These are phyloP conservation scores for Daboia siamensis DNA, from an alignment of 2,113 vertebrate species.

Conservation along the genomic window DNA sequence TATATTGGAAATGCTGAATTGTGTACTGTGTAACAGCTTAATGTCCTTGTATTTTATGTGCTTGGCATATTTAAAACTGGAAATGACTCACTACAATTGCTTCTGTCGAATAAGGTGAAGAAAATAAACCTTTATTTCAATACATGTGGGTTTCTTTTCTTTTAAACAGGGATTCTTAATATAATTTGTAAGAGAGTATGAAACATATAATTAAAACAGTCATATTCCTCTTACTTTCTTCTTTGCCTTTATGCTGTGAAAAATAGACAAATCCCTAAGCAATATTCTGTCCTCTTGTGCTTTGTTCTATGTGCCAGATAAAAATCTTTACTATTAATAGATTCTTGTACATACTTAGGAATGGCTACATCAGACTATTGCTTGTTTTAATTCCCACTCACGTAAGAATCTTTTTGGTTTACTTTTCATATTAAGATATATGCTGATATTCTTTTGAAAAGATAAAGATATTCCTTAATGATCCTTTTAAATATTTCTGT, in stretches of 20 bases:
- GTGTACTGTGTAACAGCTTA: not conserved
- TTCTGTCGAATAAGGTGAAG: not conserved
- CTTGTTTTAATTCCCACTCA: not conserved
- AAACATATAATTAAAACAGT: not conserved
- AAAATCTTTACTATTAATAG: not conserved
- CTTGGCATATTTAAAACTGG: not conserved
- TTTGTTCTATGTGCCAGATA: not conserved
- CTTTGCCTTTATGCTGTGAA: not conserved
- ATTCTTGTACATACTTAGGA: not conserved
- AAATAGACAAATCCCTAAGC: not conserved
- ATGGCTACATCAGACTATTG: not conserved
- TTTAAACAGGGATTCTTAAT: not conserved
- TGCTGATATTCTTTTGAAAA: not conserved
- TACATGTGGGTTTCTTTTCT: not conserved
- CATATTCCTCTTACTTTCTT: not conserved
- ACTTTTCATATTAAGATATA: not conserved
- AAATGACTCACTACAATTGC: not conserved
- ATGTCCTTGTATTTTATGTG: slow-evolving; percentile 1
- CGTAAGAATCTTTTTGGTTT: not conserved
- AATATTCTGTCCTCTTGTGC: not conserved
- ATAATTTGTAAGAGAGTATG: not conserved
- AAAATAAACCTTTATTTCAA: not conserved
- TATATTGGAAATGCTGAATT: not conserved
- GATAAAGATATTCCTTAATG: not conserved
- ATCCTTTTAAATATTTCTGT: not conserved